A percentile compares a stretch with the other conserved stretches of the same genome.
Conservation (phyloP, 2,888 invertebrate genomes). For the Ectobius pallidus region DNA sequence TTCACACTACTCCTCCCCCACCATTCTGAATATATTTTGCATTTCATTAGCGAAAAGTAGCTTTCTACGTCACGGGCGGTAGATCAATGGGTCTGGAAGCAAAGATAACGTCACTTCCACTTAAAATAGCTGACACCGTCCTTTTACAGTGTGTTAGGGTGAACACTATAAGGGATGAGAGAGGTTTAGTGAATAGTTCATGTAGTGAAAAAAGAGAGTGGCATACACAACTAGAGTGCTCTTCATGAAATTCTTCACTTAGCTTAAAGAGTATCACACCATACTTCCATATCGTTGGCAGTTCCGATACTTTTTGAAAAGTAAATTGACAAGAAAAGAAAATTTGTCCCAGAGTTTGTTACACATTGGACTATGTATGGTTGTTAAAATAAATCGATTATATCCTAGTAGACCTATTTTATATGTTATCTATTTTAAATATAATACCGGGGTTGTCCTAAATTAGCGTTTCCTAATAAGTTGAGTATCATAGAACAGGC, state of each 20-base stretch:
- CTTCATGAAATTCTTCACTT: background rate
- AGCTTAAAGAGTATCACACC: background rate
- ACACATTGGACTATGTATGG: too few species aligned
- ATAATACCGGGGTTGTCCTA: too few species aligned
- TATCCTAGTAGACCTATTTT: too few species aligned
- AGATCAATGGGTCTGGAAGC: constrained; percentile 33
- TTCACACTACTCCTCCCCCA: background rate
- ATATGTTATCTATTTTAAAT: too few species aligned
- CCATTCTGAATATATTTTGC: constrained; percentile 40
- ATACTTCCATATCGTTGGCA: background rate
- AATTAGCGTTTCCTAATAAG: too few species aligned
- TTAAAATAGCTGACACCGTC: constrained; percentile 38
- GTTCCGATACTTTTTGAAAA: too few species aligned
- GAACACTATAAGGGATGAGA: background rate
- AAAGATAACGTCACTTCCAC: constrained; percentile 37
- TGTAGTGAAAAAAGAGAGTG: background rate
- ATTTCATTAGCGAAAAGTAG: constrained; percentile 39
- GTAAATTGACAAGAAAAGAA: too few species aligned
- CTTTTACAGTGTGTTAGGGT: constrained; percentile 23
- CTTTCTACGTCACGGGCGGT: constrained; percentile 26
- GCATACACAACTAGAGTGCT: background rate
- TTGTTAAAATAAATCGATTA: too few species aligned
- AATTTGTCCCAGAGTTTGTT: too few species aligned
- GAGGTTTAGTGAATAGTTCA: background rate
- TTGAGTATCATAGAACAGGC: too few species aligned